Conservation (phyloP, 2,113 vertebrate species). For the Chaetura pelagica region DNA sequence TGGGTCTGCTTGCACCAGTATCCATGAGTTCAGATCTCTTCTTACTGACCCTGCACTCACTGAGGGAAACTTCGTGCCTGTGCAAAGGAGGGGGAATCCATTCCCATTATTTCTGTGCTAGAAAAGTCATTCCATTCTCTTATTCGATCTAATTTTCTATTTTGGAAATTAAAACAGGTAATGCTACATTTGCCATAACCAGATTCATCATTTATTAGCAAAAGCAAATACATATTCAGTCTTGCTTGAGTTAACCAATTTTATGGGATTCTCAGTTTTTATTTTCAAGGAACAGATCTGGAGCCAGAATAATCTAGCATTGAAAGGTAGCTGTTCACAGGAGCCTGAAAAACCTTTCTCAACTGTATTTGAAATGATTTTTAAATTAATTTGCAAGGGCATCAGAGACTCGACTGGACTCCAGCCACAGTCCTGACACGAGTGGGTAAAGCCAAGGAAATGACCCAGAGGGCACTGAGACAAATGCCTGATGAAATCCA, state of each 20-base stretch:
- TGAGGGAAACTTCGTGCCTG: neutral
- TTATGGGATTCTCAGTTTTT: neutral
- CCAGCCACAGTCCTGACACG: neutral
- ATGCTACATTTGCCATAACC: neutral
- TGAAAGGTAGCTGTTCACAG: neutral
- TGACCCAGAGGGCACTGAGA: neutral
- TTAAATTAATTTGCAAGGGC: constrained; percentile 35
- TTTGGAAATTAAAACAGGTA: neutral
- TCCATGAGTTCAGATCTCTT: neutral
- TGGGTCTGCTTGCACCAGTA: neutral
- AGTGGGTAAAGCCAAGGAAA: neutral
- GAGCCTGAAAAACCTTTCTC: constrained; percentile 17
- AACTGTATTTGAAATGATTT: constrained; percentile 47
- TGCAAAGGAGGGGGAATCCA: neutral
- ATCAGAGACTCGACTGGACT: constrained; percentile 13
- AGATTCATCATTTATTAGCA: neutral
- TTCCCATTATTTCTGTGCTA: neutral
- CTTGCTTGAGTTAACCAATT: neutral
- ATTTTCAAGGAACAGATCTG: neutral
- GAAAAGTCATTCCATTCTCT: neutral
- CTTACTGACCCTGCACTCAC: fast-evolving
- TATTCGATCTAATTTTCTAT: neutral
- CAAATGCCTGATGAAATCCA: neutral
- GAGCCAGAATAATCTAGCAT: neutral
- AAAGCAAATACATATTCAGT: neutral